Base-by-base conservation (phyloP, 2,888 invertebrate genomes). In the Masnerella sp. region DNA sequence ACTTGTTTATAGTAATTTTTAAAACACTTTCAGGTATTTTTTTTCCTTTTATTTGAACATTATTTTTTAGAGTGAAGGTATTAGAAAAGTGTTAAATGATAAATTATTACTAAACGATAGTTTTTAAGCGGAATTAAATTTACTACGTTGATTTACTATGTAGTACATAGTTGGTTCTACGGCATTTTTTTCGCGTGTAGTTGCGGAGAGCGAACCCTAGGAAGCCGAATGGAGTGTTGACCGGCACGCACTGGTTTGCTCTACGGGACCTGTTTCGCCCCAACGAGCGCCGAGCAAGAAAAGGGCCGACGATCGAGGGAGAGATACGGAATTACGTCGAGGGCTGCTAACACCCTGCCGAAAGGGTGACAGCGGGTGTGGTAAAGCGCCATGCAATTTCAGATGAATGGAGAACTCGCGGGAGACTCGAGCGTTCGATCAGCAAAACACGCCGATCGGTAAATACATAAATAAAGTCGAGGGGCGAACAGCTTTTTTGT, bases 341-440 rank as follows among this genome's bases (percentile, higher is more conserved):
- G 54, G 71, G 70, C 64, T 61, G 69, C 58, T 64, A 71, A 74
- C 68, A 72, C 67, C 62, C 52, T 12, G 56, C 36, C 58, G 61
- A 70, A 67, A 47, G 77, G 72, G 61, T 62, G 75, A 75, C 74
- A 71, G 78, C 72, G 75, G 52, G 75, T 69, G 72, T 71, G 77
- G 74, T 77, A 78, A 70, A 79, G 77, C 79, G 79, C 79, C 77
- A 79, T 79, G 80, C 81, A 80, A 81, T 81, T 79, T 82, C 77
- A 80, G 80, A 81, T 79, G 79, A 80, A 82, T 79, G 78, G 78
- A 76, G 75, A 75, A 74, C 61, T 74, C 78, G 80, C 78, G 79
- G 36, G 28, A 49, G 17, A 77, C 77, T 74, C 70, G 36, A 69
- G 25, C 58, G 67, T 70, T 52, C 65, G 61, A 42, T 59, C 73